Evolutionary conservation across 2,797 vertebrate species (phyloP), one percentile per base, ranked within the genome.

Genomic region (Hippopotamyrus pictus): DNA sequence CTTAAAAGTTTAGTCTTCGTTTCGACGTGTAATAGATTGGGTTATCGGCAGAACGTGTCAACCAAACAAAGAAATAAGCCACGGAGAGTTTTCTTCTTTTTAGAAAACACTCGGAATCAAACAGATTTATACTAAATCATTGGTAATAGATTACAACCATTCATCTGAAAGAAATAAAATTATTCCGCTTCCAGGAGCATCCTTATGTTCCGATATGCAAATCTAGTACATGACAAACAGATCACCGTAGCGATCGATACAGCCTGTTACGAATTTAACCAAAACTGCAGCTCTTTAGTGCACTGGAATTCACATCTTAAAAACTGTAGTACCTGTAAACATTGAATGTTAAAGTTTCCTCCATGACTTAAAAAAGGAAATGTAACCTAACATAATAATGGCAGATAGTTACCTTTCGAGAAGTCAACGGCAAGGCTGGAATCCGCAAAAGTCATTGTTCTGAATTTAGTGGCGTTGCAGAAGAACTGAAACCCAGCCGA

Each of bases 361-460:
- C 12, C 22, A 6, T 86, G 6, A 86, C 46, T 29, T 53, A 19
- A 37, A 69, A 89, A 25, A 25, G 3, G 5, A 89, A 86, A 86
- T 19, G 54, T 6, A 54, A 17, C 33, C 19, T 11, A 29, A 33
- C 44, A 33, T 37, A 82, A 82, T 44, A 22, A 44, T 46, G 86
- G 33, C 14, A 41, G 59, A 76, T 85, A 14, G 22, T 86, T 91
- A 92, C 92, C 92, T 92, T 90, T 83, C 25, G 57, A 44, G 88
- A 88, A 89, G 89, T 87, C 17, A 53, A 86, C 86, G 87, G 5
- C 50, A 44, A 87, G 84, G 91, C 41, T 62, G 86, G 65, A 79
- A 90, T 90, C 25, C 84, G 51, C 83, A 8, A 59, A 41, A 89
- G 88, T 90, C 92, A 92, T 91, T 79, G 83, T 76, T 91, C 89